These are phyloP conservation scores for Rhagoletis pomonella DNA, from an alignment of 1,140 invertebrate genomes.

Conservation along the genomic window DNA sequence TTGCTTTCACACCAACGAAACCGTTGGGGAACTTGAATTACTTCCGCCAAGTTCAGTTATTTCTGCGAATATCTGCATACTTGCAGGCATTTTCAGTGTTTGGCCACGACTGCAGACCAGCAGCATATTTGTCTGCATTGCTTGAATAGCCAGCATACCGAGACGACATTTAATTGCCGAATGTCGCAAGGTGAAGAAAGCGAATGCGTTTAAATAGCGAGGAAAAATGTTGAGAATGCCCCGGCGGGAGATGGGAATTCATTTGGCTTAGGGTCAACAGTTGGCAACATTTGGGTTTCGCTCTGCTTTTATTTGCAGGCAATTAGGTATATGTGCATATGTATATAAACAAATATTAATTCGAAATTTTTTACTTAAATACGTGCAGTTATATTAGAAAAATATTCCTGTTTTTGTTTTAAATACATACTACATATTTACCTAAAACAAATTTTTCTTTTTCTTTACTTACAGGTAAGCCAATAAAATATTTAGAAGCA, in stretches of 20 bases:
- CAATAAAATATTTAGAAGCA: no score
- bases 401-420: no score
- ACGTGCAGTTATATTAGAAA: no score
- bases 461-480: no score
- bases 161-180: slow-evolving; percentile 46
- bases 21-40: slow-evolving; percentile 1
- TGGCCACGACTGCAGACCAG: slow-evolving; percentile 14
- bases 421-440: no score
- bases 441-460: no score
- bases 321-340: no score
- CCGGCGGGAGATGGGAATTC: background rate
- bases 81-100: slow-evolving; percentile 9
- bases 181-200: slow-evolving; percentile 6
- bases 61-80: slow-evolving; percentile 18
- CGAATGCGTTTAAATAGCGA: background rate
- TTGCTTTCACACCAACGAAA: background rate
- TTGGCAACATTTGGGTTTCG: no score
- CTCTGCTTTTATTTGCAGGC: no score
- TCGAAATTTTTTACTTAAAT: no score
- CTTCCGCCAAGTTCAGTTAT: background rate
- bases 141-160: background rate
- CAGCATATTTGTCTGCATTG: slow-evolving; percentile 46
- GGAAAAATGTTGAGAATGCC: background rate
- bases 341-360: no score
- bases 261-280: background rate